Base-by-base conservation (phyloP, 2,797 vertebrate genomes). In the Urocyon cinereoargenteus region DNA sequence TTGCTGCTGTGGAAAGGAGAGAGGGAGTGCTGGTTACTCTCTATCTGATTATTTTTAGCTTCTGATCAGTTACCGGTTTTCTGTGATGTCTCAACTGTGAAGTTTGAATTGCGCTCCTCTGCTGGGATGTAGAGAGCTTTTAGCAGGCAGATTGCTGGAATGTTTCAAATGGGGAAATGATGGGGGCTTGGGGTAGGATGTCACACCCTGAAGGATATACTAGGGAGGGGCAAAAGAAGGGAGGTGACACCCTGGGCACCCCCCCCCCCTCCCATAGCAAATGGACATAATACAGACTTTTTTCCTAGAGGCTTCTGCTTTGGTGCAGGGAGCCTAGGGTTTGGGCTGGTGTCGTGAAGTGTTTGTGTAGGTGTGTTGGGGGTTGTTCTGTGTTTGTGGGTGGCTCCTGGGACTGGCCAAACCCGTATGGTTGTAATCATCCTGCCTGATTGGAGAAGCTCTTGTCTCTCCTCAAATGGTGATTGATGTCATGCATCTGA, bases 61-160 rank as follows among this genome's bases (percentile, higher is more conserved):
- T 95, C 77, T 83, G 89, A 94, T 97, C 93, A 61, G 75, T 95
- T 95, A 97, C 97, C 18, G 72, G 91, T 90, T 96, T 94, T 98
- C 93, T 91, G 83, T 81, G 92, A 73, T 53, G 92, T 94, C 97
- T 95, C 68, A 91, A 86, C 91, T 95, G 91, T 93, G 94, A 98
- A 98, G 97, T 98, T 98, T 98, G 97, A 98, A 97, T 97, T 85
- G 92, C 94, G 83, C 97, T 98, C 95, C 88, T 83, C 75, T 78
- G 83, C 68, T 40, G 77, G 53, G 36, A 91, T 96, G 61, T 88
- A 34, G 85, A 97, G 96, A 64, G 45, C 96, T 94, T 95, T 85
- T 49, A 97, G 87, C 77, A 83, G 91, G 96, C 93, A 68, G 73
- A 81, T 85, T 68, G 93, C 85, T 93, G 88, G 62, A 66, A 85